Evolutionary conservation across 2,888 invertebrate species (phyloP).

Genomic region (Sicus ferrugineus): DNA sequence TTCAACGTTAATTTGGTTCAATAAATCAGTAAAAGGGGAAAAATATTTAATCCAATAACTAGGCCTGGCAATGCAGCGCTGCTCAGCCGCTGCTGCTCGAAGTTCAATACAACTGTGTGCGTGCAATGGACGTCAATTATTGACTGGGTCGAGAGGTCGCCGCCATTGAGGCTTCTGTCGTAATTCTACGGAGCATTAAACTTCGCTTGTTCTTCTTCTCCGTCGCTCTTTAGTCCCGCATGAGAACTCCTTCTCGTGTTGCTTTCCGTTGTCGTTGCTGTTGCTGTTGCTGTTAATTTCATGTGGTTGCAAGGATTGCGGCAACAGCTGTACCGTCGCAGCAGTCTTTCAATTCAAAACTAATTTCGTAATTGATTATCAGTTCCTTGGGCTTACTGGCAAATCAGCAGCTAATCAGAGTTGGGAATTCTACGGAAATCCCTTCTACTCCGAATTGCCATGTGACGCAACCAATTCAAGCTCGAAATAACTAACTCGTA

Average conservation of each 20-base stretch:
- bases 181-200: slow-evolving; percentile 3
- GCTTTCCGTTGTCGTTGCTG: background rate
- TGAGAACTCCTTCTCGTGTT: background rate
- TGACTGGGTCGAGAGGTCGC: slow-evolving; percentile 28
- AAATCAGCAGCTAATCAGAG: background rate
- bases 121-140: slow-evolving; percentile 27
- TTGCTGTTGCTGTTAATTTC: background rate
- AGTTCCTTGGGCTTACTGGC: slow-evolving; percentile 1
- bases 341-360: background rate
- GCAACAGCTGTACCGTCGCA: background rate
- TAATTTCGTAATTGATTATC: slow-evolving; percentile 28
- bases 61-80: slow-evolving; percentile 31
- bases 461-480: too few relatives aligned
- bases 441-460: too few relatives aligned
- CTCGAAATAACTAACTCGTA: too few relatives aligned
- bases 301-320: slow-evolving; percentile 2
- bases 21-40: slow-evolving; percentile 12
- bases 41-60: slow-evolving; percentile 12
- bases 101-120: slow-evolving; percentile 23
- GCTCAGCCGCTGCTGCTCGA: background rate
- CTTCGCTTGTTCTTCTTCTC: background rate
- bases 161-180: background rate
- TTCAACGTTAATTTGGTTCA: slow-evolving; percentile 17
- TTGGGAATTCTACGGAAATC: background rate
- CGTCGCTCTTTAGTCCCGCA: slow-evolving; percentile 13